phyloP scores from a whole-genome alignment of 1,140 invertebrate genomes.

The Calliopsis andreniformis region DNA sequence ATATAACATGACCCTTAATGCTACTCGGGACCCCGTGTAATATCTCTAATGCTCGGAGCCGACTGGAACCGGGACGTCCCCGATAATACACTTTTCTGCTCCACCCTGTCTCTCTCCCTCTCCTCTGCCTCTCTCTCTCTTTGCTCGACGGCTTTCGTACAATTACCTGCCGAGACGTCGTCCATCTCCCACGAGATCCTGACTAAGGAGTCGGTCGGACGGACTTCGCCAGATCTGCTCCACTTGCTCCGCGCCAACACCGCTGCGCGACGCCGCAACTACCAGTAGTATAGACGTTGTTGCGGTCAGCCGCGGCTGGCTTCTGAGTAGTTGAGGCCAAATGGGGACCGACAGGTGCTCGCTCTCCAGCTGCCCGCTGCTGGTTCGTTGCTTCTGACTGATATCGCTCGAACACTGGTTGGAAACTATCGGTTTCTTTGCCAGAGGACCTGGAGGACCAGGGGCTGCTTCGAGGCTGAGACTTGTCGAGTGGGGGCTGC shows the following conservation, averaged over 20 bases:
- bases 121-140: conserved; percentile 4
- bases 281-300: conserved; percentile 74
- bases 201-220: conserved; percentile 57
- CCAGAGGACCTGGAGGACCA: background rate
- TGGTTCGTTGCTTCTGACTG: conserved; percentile 10
- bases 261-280: conserved; percentile 46
- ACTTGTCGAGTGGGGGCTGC: background rate
- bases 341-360: conserved; percentile 68
- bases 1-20: conserved; percentile 42
- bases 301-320: conserved; percentile 72
- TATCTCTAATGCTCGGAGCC: conserved; percentile 46
- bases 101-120: background rate
- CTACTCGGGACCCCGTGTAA: conserved; percentile 30
- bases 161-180: conserved; percentile 72
- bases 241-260: conserved; percentile 43
- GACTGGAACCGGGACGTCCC: conserved; percentile 41
- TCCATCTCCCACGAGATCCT: conserved; percentile 62
- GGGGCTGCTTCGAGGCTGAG: background rate
- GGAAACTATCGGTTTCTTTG: background rate
- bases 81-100: conserved; percentile 58
- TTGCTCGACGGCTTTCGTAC: conserved; percentile 64
- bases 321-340: conserved; percentile 67
- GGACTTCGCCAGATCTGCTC: conserved; percentile 50
- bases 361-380: conserved; percentile 33
- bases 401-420: background rate